Percentiles rank a stretch among this genome's conserved stretches.
phyloP scores from a whole-genome alignment of 2,888 invertebrate genomes.

The Tillus elongatus region DNA sequence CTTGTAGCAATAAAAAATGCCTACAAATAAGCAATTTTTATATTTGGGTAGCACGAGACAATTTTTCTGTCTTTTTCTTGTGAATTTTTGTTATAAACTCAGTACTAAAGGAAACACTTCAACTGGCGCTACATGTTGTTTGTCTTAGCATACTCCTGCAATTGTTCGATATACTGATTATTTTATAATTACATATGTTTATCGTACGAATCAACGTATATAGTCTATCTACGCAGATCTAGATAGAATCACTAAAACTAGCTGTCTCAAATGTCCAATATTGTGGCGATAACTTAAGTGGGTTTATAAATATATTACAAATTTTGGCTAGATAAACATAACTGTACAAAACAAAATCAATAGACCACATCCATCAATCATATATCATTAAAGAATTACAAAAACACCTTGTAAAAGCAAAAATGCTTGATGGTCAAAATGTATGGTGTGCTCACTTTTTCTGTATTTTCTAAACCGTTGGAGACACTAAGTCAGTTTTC shows the following conservation, averaged over 20 bases:
- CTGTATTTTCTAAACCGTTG: no score
- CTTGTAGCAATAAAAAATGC: no score
- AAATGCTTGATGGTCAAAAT: no score
- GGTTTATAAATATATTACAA: slow-evolving; percentile 7
- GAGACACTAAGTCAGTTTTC: no score
- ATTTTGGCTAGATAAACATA: not conserved
- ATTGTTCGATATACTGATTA: slow-evolving; percentile 37
- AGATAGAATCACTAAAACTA: slow-evolving; percentile 34
- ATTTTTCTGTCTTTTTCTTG: no score
- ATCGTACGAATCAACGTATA: slow-evolving; percentile 31
- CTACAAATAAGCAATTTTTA: no score
- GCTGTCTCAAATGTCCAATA: slow-evolving; percentile 27
- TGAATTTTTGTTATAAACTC: no score
- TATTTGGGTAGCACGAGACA: no score
- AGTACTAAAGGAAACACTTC: slow-evolving; percentile 33
- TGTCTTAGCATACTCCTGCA: slow-evolving; percentile 31
- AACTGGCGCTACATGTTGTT: slow-evolving; percentile 29
- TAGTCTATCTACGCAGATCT: slow-evolving; percentile 35
- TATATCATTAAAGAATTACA: not conserved
- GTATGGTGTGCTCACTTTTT: no score
- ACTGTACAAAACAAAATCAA: not conserved
- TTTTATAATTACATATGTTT: slow-evolving; percentile 28
- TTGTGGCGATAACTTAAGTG: slow-evolving; percentile 23
- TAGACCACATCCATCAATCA: slow-evolving; percentile 10
- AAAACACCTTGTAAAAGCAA: not conserved